A percentile compares a stretch with the other conserved stretches of the same genome.
Conservation (phyloP, 2,797 vertebrate species). For the Xerus rutilus region DNA sequence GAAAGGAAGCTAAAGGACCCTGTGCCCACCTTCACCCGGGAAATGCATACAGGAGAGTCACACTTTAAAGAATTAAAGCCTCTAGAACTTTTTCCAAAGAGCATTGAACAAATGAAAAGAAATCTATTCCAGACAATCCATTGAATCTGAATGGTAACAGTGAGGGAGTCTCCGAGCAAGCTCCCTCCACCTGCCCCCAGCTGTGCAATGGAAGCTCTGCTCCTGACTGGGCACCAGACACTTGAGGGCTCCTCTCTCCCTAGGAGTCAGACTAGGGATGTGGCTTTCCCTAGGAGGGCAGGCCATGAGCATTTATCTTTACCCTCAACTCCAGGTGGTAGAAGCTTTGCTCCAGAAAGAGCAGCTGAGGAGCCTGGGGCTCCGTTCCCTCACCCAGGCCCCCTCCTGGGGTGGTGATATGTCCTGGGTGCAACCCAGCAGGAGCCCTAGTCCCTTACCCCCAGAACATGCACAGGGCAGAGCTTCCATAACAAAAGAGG, state of each 20-base stretch:
- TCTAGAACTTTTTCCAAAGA: neutral
- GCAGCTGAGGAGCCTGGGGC: neutral
- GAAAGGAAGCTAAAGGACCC: too few species aligned
- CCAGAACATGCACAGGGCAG: rapidly evolving
- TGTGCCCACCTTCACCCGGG: neutral
- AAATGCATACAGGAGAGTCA: too few species aligned
- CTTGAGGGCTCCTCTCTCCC: too few species aligned
- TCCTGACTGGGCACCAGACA: neutral
- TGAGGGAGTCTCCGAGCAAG: rapidly evolving
- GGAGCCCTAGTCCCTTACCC: too few species aligned
- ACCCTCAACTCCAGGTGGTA: neutral
- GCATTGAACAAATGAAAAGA: neutral
- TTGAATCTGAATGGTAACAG: too few species aligned
- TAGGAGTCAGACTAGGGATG: neutral
- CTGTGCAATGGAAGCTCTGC: neutral
- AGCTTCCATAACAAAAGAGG: neutral
- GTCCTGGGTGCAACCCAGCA: rapidly evolving
- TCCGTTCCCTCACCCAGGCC: neutral
- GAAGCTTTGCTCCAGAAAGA: neutral
- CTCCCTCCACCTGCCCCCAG: neutral
- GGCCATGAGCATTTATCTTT: neutral
- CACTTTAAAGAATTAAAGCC: neutral
- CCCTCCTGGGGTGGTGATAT: rapidly evolving
- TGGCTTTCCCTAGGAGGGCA: neutral
- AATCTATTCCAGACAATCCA: neutral